Evolutionary conservation across 2,113 vertebrate genomes (phyloP).

Genomic region (Ptilonorhynchus violaceus): DNA sequence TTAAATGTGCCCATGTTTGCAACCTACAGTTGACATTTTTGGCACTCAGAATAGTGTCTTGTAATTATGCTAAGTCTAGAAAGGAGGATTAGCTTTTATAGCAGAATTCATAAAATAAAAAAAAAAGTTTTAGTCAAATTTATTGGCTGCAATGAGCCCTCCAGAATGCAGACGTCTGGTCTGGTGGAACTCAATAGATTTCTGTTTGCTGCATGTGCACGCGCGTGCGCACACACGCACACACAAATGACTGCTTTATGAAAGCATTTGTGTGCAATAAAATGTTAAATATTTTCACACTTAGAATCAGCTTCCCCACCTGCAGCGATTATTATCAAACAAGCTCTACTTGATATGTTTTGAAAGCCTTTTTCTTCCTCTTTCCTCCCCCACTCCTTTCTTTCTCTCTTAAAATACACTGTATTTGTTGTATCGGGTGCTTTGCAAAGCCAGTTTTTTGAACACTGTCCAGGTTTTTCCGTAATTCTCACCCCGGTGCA

Average conservation of each 20-base stretch:
- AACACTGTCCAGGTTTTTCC: background rate
- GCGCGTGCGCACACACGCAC: background rate
- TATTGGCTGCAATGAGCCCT: slow-evolving; percentile 79
- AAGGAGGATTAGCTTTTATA: slow-evolving; percentile 78
- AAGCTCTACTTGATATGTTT: background rate
- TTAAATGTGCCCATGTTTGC: slow-evolving; percentile 79
- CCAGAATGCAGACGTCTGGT: slow-evolving; percentile 81
- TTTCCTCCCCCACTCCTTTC: background rate
- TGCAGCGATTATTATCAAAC: background rate
- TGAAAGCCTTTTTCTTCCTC: slow-evolving; percentile 2
- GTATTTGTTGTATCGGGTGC: background rate
- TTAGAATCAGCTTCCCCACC: slow-evolving; percentile 18
- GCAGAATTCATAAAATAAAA: slow-evolving; percentile 73
- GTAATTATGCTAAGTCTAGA: slow-evolving; percentile 78
- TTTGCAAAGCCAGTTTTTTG: background rate
- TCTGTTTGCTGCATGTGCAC: slow-evolving; percentile 58
- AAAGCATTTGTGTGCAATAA: slow-evolving; percentile 55
- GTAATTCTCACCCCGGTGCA: background rate
- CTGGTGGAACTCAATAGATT: slow-evolving; percentile 75
- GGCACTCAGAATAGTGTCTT: slow-evolving; percentile 72
- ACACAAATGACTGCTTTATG: slow-evolving; percentile 35
- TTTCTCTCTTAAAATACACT: background rate
- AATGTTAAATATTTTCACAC: slow-evolving; percentile 66
- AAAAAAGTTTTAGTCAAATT: slow-evolving; percentile 72
- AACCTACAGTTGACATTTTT: slow-evolving; percentile 76